phyloP scores from a whole-genome alignment of 1,140 invertebrate species.

The Drosophila micromelanica region DNA sequence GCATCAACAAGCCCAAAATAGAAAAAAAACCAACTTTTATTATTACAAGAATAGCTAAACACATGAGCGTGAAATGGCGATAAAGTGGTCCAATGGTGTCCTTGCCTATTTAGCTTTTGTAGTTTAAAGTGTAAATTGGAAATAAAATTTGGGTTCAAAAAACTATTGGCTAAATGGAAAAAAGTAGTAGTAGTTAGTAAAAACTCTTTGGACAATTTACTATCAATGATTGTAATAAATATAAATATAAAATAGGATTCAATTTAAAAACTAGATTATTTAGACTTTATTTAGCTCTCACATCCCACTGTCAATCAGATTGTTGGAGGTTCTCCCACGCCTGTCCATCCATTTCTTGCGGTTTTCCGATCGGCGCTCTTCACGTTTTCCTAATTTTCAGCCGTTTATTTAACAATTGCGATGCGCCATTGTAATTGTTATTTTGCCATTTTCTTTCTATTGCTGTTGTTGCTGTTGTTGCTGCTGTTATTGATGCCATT shows the following conservation, averaged over 20 bases:
- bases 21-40: conserved; percentile 44
- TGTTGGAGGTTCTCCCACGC: conserved; percentile 52
- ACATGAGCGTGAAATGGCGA: conserved; percentile 53
- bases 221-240: no score
- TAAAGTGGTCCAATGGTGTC: conserved; percentile 27
- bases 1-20: neutral
- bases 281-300: neutral
- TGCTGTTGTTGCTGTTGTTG: neutral
- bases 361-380: conserved; percentile 42
- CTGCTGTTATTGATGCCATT: conserved; percentile 27
- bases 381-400: conserved; percentile 69
- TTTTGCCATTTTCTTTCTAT: conserved; percentile 17
- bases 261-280: neutral
- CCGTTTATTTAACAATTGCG: conserved; percentile 56
- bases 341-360: conserved; percentile 49
- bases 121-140: neutral
- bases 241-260: no score
- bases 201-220: no score
- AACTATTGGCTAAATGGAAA: no score
- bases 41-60: conserved; percentile 57
- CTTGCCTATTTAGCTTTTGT: conserved; percentile 1
- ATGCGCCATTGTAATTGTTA: conserved; percentile 27
- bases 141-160: no score
- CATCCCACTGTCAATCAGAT: conserved; percentile 16
- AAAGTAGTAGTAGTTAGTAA: no score